Evolutionary conservation across 2,888 invertebrate genomes (phyloP), one percentile per base, ranked within the genome.

Genomic region (Cylloceria caligata): DNA sequence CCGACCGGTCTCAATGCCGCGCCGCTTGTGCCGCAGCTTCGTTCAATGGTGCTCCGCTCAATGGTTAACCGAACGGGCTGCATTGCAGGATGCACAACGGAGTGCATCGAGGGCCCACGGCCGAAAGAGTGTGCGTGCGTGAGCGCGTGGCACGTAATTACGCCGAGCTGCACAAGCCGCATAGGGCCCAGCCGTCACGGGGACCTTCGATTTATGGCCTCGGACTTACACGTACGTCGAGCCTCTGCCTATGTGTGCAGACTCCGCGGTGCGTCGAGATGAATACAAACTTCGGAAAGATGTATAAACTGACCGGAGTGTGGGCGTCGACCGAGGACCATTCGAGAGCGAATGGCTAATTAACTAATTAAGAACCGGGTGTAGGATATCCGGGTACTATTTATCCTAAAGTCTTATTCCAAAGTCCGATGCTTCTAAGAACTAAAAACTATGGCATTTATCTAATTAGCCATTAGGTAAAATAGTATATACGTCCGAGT

Each of bases 181-280:
- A 65, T 16, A 16, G 55, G 24, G 13, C 13, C 55, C 27, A 34
- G 30, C n/a, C 60, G 47, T 45, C 72, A 45, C 47, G 62, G 42
- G 52, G 74, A 69, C 74, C 74, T 80, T 80, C 80, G 74, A 68
- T 74, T 80, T 74, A 52, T 55, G 68, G 74, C 80, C 74, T 74
- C 80, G 80, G 60, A 78, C 57, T 57, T 16, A 30, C 16, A 57
- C 30, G 57, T 27, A 13, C 55, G 55, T 27, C 55, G 24, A 52
- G 21, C 24, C 49, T 24, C 49, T 47, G 3, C 16, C n/a, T 24
- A 0, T 0, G 0, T 3, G n/a, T 45, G 49, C 49, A 49, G 7
- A 21, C 49, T 6, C 9, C 21, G 9, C 52, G 9, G 9, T 13
- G 27, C 27, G 4, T 55, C 55, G 27, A 52, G 24, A 52, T 24